Conservation (phyloP, 1,140 invertebrate species). For the Drosophila ohnishii region DNA sequence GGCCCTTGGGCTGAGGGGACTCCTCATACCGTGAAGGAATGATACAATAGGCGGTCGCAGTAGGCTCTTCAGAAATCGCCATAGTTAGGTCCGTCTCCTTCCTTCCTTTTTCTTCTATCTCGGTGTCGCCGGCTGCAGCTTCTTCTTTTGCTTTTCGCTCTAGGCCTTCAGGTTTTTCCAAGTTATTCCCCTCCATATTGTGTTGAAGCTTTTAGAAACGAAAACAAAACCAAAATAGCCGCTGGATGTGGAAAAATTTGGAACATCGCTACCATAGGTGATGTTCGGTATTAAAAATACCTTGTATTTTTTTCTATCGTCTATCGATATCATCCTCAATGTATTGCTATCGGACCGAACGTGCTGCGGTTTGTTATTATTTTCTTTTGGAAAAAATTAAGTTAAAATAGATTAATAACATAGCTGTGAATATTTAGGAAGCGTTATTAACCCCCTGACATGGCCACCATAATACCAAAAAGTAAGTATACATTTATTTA, state of each 20-base stretch:
- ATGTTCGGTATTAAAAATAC: neutral
- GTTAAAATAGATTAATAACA: neutral
- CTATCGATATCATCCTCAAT: neutral
- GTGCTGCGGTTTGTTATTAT: conserved; percentile 12
- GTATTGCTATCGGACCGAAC: conserved; percentile 1
- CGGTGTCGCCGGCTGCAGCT: neutral
- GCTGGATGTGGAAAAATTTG: neutral
- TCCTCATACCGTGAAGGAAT: conserved; percentile 88
- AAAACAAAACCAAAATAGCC: neutral
- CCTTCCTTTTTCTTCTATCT: neutral
- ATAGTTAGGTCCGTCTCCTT: neutral
- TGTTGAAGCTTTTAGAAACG: neutral
- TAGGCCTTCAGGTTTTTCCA: neutral
- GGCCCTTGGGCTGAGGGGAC: conserved; percentile 35
- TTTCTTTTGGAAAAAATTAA: conserved; percentile 2
- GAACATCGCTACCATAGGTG: neutral
- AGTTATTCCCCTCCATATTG: neutral
- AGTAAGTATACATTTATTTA: neutral
- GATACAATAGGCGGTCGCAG: conserved; percentile 84
- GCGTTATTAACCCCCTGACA: neutral
- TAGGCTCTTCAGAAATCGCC: conserved; percentile 74
- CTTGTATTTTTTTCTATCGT: neutral
- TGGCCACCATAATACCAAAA: conserved; percentile 9
- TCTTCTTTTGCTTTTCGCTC: neutral
- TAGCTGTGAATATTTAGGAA: neutral